Conservation (phyloP, 23 tunicate genomes). For the Styela plicata region DNA sequence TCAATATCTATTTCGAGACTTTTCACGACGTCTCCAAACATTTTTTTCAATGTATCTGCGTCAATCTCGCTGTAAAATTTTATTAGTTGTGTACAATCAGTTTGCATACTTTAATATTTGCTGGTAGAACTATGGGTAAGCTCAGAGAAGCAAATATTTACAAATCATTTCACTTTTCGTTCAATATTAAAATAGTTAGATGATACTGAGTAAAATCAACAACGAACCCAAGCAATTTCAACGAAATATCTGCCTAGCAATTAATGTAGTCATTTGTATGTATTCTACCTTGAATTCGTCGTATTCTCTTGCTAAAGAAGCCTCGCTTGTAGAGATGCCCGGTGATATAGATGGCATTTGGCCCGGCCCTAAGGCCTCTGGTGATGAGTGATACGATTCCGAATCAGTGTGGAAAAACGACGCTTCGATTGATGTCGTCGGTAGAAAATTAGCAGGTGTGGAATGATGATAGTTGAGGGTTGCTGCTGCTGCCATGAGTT, state of each 20-base stretch:
- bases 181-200: too few relatives aligned
- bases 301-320: neutral
- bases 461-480: constrained; percentile 52
- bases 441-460: constrained; percentile 33
- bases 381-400: neutral
- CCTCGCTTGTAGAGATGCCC: neutral
- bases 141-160: neutral
- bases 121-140: neutral
- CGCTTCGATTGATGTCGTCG: constrained; percentile 41
- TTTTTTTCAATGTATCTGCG: neutral
- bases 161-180: too few relatives aligned
- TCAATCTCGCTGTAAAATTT: neutral
- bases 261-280: too few relatives aligned
- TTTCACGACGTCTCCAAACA: neutral
- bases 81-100: neutral
- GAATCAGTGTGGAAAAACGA: constrained; percentile 4
- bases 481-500: constrained; percentile 92
- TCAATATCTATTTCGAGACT: neutral
- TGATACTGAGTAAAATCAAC: too few relatives aligned
- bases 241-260: too few relatives aligned
- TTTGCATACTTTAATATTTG: neutral
- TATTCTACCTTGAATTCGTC: constrained; percentile 12
- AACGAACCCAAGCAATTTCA: too few relatives aligned
- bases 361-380: neutral
- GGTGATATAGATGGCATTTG: constrained; percentile 25